A percentile compares a stretch with the other conserved stretches of the same genome.
Evolutionary conservation across 2,888 invertebrate genomes (phyloP).

Genomic region (Meloe dianella): DNA sequence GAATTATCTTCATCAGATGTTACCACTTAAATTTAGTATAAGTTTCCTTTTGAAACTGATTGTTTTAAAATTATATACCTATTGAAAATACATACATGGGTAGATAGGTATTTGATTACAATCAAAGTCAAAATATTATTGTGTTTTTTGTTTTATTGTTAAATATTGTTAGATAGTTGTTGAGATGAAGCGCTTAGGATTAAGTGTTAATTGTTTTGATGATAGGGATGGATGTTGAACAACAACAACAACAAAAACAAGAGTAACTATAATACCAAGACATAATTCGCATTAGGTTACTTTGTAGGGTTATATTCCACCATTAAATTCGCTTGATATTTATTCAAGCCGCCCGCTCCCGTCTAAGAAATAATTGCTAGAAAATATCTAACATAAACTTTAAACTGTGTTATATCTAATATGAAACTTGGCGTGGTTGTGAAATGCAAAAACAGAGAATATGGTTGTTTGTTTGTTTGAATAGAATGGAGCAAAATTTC

Average conservation of each 20-base stretch:
- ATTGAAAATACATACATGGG: too few species aligned
- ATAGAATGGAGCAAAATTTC: not conserved
- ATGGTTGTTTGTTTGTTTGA: not conserved
- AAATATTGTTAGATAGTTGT: too few species aligned
- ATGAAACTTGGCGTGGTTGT: conserved; percentile 12
- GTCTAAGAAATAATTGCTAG: conserved; percentile 29
- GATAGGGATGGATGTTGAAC: not conserved
- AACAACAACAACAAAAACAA: not conserved
- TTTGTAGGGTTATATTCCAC: conserved; percentile 21
- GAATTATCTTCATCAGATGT: conserved; percentile 1
- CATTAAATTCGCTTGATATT: conserved; percentile 27
- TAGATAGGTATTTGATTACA: not conserved
- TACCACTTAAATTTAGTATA: not conserved
- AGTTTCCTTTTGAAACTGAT: too few species aligned
- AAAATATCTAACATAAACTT: conserved; percentile 32
- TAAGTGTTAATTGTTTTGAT: conserved; percentile 3
- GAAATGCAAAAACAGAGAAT: not conserved
- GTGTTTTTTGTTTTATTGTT: too few species aligned
- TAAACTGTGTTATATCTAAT: conserved; percentile 20
- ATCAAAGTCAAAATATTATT: not conserved
- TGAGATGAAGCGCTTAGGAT: not conserved
- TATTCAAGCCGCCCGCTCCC: conserved; percentile 20
- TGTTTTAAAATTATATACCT: too few species aligned
- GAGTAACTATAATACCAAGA: not conserved
- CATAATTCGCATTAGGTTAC: conserved; percentile 14